These are phyloP conservation scores for Trigoniulus corallinus DNA, from an alignment of 1,140 invertebrate genomes.

Conservation along the genomic window DNA sequence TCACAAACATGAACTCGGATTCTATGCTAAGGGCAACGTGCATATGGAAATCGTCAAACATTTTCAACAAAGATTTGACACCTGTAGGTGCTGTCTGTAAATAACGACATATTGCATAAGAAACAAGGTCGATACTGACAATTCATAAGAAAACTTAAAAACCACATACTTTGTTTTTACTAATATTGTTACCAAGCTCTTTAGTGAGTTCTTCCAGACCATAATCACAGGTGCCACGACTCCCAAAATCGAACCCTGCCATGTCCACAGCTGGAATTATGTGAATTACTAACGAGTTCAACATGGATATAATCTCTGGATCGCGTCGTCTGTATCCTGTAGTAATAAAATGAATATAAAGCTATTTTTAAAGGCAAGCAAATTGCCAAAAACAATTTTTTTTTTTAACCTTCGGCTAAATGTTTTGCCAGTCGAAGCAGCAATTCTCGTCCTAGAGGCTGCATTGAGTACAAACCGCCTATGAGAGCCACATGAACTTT, in stretches of 20 bases:
- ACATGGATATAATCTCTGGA: conserved; percentile 38
- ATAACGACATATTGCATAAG: neutral
- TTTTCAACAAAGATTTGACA: conserved; percentile 13
- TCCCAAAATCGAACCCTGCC: conserved; percentile 4
- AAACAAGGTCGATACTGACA: too few species aligned
- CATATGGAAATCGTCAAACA: conserved; percentile 19
- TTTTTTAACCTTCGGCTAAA: conserved; percentile 35
- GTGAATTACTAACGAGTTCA: conserved; percentile 56
- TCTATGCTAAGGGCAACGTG: conserved; percentile 24
- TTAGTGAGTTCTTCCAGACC: too few species aligned
- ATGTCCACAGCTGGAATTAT: conserved; percentile 45
- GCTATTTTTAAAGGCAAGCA: neutral
- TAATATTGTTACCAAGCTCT: too few species aligned
- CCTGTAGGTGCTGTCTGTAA: conserved; percentile 5
- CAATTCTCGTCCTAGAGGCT: conserved; percentile 68
- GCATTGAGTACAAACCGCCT: conserved; percentile 64
- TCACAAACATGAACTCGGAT: conserved; percentile 24
- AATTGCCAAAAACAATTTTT: neutral
- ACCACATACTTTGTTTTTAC: too few species aligned
- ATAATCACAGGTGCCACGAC: neutral
- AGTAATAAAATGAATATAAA: neutral
- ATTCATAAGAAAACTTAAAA: too few species aligned
- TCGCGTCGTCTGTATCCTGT: conserved; percentile 45
- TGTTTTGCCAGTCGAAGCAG: conserved; percentile 63
- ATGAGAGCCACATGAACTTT: conserved; percentile 49